phyloP scores from a whole-genome alignment of 2,888 invertebrate species.

The Antitype chi region DNA sequence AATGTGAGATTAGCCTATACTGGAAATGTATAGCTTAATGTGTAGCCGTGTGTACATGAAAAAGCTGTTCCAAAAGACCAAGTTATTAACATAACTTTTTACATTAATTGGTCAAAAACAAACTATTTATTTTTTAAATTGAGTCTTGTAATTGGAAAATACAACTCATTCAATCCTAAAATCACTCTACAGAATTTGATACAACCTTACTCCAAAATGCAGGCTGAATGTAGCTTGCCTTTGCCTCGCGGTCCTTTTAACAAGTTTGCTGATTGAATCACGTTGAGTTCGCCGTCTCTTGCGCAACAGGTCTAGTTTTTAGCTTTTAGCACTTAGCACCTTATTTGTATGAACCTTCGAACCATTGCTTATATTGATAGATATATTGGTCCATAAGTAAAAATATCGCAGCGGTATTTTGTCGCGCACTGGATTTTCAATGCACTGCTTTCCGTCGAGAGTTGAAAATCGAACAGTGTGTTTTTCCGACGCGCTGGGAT shows the following conservation, averaged over 20 bases:
- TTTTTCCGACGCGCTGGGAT: too few species aligned
- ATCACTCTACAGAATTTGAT: slow-evolving; percentile 3
- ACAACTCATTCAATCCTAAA: background rate
- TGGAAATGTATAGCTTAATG: too few species aligned
- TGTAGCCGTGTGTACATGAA: too few species aligned
- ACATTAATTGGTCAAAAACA: background rate
- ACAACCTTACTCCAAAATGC: slow-evolving; percentile 31
- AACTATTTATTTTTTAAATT: background rate
- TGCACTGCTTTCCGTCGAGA: too few species aligned
- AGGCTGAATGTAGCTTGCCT: slow-evolving; percentile 53
- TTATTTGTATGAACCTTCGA: slow-evolving; percentile 23
- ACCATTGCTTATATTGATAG: slow-evolving; percentile 6
- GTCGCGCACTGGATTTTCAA: too few species aligned
- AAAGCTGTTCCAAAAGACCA: background rate
- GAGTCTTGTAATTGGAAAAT: background rate
- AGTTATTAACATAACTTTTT: too few species aligned
- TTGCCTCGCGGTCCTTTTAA: slow-evolving; percentile 41
- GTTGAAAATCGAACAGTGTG: too few species aligned
- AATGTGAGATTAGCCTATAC: too few species aligned
- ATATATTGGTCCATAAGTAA: background rate
- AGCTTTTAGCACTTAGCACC: slow-evolving; percentile 47
- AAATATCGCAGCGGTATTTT: too few species aligned
- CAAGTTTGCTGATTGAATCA: slow-evolving; percentile 45
- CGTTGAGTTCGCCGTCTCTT: slow-evolving; percentile 18
- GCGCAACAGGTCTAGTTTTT: slow-evolving; percentile 43